Evolutionary conservation across 1,140 invertebrate species (phyloP).

Genomic region (Lepidurus apus): DNA sequence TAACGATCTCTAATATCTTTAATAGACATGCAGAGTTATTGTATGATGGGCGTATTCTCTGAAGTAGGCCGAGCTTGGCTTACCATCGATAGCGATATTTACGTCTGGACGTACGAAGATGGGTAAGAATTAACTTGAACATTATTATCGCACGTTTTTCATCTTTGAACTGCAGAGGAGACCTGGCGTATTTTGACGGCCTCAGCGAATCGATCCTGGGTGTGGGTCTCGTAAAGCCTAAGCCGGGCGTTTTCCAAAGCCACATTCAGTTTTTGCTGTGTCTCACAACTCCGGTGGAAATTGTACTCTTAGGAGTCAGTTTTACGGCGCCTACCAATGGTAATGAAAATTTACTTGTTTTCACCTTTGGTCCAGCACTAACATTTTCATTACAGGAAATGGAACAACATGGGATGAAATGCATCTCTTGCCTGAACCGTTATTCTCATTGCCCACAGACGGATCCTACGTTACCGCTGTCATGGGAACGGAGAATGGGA

Average conservation of each 20-base stretch:
- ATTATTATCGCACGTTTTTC: slow-evolving; percentile 26
- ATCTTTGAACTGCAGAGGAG: slow-evolving; percentile 53
- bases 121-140: slow-evolving; percentile 49
- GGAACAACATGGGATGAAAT: slow-evolving; percentile 60
- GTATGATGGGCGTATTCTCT: slow-evolving; percentile 92
- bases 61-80: slow-evolving; percentile 94
- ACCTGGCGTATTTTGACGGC: slow-evolving; percentile 90
- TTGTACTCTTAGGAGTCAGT: slow-evolving; percentile 78
- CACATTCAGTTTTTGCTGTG: slow-evolving; percentile 89
- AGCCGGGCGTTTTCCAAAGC: slow-evolving; percentile 75
- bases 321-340: slow-evolving; percentile 52
- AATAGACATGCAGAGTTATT: slow-evolving; percentile 85
- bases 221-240: slow-evolving; percentile 78
- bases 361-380: slow-evolving; percentile 42
- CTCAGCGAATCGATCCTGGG: slow-evolving; percentile 82
- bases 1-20: neutral
- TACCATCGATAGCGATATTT: slow-evolving; percentile 95
- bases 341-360: slow-evolving; percentile 38
- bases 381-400: slow-evolving; percentile 41
- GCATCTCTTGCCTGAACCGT: slow-evolving; percentile 85
- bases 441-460: slow-evolving; percentile 88
- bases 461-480: slow-evolving; percentile 80
- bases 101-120: slow-evolving; percentile 91
- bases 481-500: slow-evolving; percentile 69
- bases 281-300: slow-evolving; percentile 86